These are phyloP conservation scores for Coracopsis vasa DNA, from an alignment of 2,113 vertebrate species.

Conservation along the genomic window DNA sequence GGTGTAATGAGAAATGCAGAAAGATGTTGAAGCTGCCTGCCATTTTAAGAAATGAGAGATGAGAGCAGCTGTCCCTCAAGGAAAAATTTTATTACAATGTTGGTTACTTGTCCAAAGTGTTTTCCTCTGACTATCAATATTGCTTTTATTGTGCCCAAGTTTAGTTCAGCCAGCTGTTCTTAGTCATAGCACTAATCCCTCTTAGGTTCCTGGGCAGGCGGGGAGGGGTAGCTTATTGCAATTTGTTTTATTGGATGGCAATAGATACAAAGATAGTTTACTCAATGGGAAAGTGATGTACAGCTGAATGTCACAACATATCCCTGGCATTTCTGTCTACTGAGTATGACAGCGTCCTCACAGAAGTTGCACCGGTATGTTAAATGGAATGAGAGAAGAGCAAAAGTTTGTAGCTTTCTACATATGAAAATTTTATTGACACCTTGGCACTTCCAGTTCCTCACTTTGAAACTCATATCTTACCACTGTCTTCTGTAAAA, in stretches of 20 bases:
- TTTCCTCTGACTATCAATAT: constrained; percentile 36
- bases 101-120: constrained; percentile 31
- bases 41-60: constrained; percentile 21
- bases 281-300: background rate
- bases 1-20: constrained; percentile 34
- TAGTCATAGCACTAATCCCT: background rate
- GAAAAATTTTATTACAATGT: constrained; percentile 17
- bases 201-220: background rate
- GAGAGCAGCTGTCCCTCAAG: constrained; percentile 32
- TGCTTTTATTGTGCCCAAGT: constrained; percentile 6
- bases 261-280: background rate
- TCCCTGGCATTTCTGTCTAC: background rate
- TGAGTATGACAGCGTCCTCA: background rate
- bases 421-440: background rate
- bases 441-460: background rate
- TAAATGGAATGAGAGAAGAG: background rate
- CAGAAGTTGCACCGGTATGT: background rate
- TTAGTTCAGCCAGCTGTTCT: background rate
- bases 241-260: background rate
- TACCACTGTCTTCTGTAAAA: background rate
- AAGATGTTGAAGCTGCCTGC: background rate
- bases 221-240: background rate
- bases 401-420: background rate
- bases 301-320: background rate
- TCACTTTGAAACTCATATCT: background rate